Base-by-base conservation (phyloP, 1,140 invertebrate species). In the Conopomorpha cramerella region DNA sequence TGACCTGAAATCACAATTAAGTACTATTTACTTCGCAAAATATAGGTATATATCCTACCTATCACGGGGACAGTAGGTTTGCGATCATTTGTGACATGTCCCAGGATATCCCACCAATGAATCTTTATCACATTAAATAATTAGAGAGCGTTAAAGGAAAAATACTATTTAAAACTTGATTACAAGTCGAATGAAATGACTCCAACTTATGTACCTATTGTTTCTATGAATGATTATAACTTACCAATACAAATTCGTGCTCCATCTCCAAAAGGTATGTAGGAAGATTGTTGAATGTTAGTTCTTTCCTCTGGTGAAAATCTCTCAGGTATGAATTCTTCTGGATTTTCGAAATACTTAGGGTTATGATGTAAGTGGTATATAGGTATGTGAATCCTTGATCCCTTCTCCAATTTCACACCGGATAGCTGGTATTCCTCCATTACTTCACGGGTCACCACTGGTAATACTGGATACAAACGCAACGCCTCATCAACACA, bases 261-360 rank as follows among this genome's bases (percentile, higher is more conserved):
- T 6, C 30, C 30, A 2, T 32, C 30, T 17, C 30, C 30, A 17
- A 32, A 32, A 12, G 30, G 30, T 15, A 32, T 14, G 16, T 16
- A 37, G 0, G 28, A 18, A n/a, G 25, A 35, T 3, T 28, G 8
- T 4, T 3, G 2, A 25, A 11, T 26, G 10, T 28, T 26, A 2
- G 6, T 35, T 10, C 19, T 30, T 16, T 16, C 36, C 3, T 45
- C 28, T 33, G 2, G 17, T n/a, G 71, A 36, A 46, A 87, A 88
- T 31, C 84, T 54, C 23, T 86, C 83, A 0, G 85, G 85, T 43
- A 78, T 63, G 39, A 84, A 88, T 10, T 41, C 47, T 10, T 81
- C 72, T 2, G 86, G 84, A 36, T 86, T 68, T 3, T 80, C 66
- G 41, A 70, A 88, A 30, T 63, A 53, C 6, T 32, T 11, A 0